Conservation (phyloP, 92 coral and sea anemone species). For the Pocillopora meandrina region DNA sequence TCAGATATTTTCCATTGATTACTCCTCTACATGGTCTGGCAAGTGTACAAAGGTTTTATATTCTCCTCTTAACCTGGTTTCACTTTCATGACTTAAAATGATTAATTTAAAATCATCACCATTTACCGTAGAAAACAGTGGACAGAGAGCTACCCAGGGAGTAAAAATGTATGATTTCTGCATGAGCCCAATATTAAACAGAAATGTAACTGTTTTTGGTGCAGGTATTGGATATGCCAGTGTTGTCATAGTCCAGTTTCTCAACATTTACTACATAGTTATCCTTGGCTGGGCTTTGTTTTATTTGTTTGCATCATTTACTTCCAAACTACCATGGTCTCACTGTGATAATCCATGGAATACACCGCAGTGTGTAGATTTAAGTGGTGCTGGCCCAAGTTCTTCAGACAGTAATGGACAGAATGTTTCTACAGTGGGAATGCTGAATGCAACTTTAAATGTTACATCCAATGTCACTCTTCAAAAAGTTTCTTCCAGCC, state of each 20-base stretch:
- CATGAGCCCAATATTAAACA: neutral
- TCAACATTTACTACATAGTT: conserved; percentile 84
- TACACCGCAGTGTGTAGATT: conserved; percentile 58
- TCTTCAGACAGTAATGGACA: neutral
- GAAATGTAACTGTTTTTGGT: neutral
- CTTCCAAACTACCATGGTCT: conserved; percentile 79
- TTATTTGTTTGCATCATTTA: conserved; percentile 88
- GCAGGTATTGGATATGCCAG: conserved; percentile 91
- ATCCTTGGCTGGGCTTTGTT: conserved; percentile 86
- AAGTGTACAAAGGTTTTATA: too few relatives aligned
- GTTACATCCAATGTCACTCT: neutral
- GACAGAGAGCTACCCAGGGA: neutral
- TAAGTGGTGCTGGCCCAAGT: conserved; percentile 19
- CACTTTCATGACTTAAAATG: too few relatives aligned
- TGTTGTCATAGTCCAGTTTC: conserved; percentile 80
- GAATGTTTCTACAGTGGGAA: neutral
- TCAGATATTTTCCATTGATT: too few relatives aligned
- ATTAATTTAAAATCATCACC: too few relatives aligned
- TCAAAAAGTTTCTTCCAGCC: conserved; percentile 63
- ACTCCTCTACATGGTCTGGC: too few relatives aligned
- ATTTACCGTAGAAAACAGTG: neutral
- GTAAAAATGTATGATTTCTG: neutral
- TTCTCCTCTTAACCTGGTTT: too few relatives aligned
- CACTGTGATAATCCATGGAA: conserved; percentile 90
- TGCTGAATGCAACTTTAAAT: neutral